Evolutionary conservation across 2,113 vertebrate genomes (phyloP), one percentile per base, ranked within the genome.

Genomic region (Dasypus novemcinctus): DNA sequence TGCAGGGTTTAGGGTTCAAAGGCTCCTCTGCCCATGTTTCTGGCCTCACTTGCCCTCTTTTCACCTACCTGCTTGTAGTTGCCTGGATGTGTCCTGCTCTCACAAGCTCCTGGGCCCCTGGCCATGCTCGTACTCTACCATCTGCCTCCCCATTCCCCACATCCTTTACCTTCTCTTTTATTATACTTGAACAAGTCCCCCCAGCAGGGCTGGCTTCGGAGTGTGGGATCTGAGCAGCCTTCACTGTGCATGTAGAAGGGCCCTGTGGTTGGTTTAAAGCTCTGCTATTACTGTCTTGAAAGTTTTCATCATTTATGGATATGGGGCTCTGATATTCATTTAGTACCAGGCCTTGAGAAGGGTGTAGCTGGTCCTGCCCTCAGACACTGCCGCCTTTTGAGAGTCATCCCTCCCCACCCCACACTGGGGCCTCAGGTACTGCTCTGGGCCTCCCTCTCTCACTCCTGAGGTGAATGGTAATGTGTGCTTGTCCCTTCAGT

Each of bases 401-500:
- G 64, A 4, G 12, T 1, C 1, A 6, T 29, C 13, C 4, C 0
- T 7, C 2, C 29, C 14, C 20, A 43, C 29, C 52, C 18, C 33
- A 18, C 41, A 41, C 49, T 52, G 15, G 15, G n/a, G 21, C 36
- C 20, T 23, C 20, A n/a, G 18, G 74, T 14, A 15, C 41, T 38
- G 21, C 69, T 41, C 36, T 71, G 43, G 14, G 74, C 27, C 74
- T 46, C 72, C 41, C 27, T 75, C 29, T 46, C 15, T 8, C n/a
- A 46, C 72, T 46, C 64, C 7, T 4, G 54, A 9, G 13, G 27
- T 49, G 21, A 82, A 18, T 7, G 36, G n/a, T 4, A 21, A 21
- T 5, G 0, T 11, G 5, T 20, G 11, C 15, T 23, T 17, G 21
- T 61, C 17, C 43, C 29, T 21, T 23, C 4, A 7, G 1, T 4